Evolutionary conservation across 2,113 vertebrate species (phyloP), one percentile per base, ranked within the genome.

Genomic region (Sakesphorus luctuosus): DNA sequence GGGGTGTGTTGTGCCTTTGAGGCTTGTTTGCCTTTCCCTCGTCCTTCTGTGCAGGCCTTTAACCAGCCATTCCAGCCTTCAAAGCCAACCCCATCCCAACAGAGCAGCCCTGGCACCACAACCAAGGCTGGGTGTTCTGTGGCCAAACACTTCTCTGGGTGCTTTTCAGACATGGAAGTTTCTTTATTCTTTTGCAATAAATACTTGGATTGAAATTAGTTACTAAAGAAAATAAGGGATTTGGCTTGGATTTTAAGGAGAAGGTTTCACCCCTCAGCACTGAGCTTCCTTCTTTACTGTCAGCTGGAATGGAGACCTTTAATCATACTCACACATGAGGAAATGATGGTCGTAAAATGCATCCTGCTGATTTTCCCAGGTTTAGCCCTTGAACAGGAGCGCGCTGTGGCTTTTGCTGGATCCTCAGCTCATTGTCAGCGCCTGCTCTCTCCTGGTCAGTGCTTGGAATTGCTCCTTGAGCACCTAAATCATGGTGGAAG

Each of bases 21-120:
- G 94, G 91, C 59, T 94, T 94, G 86, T 97, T 97, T 96, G 94
- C 85, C 62, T 94, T 95, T 66, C 84, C 75, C 81, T 73, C 24
- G 26, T 53, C 52, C 71, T 92, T 73, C 84, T 69, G 58, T 65
- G 71, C 84, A 63, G 82, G 46, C 63, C 84, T 95, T 77, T 86
- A 68, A 87, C 86, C 81, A 73, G 58, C 78, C 87, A 17, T 87
- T 78, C 8, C 4, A 50, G 75, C 61, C 77, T 89, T 96, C 96
- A 97, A 92, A 96, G 81, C 62, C 2, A 2, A n/a, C 46, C 67
- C 28, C 38, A n/a, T 9, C 49, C 82, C 74, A 21, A 2, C 0
- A 2, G 16, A 10, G 35, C 49, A 47, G 50, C 77, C 80, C 77
- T 69, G 81, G 56, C 92, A 50, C 40, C 58, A 17, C 18, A 12